phyloP scores from a whole-genome alignment of 2,888 invertebrate genomes.

The Desoria tigrina region DNA sequence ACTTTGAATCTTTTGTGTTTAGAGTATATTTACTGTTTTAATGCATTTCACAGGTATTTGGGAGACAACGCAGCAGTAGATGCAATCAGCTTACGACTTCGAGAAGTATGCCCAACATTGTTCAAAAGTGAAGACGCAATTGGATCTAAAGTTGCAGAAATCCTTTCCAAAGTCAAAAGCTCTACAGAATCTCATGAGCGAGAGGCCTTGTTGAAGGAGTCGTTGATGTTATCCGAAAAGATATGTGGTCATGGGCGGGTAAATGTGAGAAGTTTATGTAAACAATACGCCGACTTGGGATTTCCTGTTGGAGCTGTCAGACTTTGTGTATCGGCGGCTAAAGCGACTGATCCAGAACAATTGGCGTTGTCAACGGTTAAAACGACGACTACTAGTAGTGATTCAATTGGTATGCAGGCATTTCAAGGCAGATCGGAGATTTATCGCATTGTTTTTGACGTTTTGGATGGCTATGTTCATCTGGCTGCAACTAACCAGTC shows the following conservation, averaged over 20 bases:
- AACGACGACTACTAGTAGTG: conserved; percentile 27
- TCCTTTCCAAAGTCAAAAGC: conserved; percentile 48
- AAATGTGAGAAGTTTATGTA: conserved; percentile 49
- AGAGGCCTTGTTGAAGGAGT: conserved; percentile 49
- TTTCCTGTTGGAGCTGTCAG: conserved; percentile 51
- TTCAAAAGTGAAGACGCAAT: conserved; percentile 95
- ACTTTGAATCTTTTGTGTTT: background rate
- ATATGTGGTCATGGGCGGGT: conserved; percentile 51
- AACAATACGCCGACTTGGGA: conserved; percentile 51
- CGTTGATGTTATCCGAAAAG: conserved; percentile 49
- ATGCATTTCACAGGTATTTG: conserved; percentile 83
- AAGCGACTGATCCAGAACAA: conserved; percentile 50
- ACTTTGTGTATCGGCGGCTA: conserved; percentile 48
- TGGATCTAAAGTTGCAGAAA: conserved; percentile 76
- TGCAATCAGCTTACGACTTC: conserved; percentile 80
- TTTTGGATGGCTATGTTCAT: conserved; percentile 45
- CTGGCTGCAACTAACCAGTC: conserved; percentile 40
- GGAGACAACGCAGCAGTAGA: conserved; percentile 94
- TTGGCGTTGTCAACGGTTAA: conserved; percentile 44
- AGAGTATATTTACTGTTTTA: too few relatives aligned
- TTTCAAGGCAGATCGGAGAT: conserved; percentile 48
- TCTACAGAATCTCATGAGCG: conserved; percentile 41
- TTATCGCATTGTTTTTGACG: conserved; percentile 51
- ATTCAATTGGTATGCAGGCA: conserved; percentile 45
- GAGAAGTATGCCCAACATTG: conserved; percentile 88